Evolutionary conservation across 2,113 vertebrate genomes (phyloP).

Genomic region (Urocitellus parryii): DNA sequence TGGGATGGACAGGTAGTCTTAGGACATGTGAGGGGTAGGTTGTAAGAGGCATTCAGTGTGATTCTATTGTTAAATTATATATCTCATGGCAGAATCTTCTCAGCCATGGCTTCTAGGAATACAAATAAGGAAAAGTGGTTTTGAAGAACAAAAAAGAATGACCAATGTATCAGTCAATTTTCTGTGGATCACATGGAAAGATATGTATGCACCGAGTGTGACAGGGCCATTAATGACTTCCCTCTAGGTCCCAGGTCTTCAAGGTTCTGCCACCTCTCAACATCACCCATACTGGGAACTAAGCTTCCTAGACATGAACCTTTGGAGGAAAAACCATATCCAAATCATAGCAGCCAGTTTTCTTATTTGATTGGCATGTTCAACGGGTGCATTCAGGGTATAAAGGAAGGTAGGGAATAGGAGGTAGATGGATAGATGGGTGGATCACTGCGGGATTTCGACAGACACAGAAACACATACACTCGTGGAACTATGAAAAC

Average conservation of each 20-base stretch:
- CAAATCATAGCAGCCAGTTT: background rate
- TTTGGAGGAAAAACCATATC: background rate
- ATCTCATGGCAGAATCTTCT: background rate
- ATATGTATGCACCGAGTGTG: background rate
- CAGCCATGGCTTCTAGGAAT: background rate
- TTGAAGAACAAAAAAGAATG: background rate
- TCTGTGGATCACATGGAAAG: background rate
- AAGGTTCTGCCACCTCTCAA: background rate
- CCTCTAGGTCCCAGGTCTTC: background rate
- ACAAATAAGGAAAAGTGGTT: background rate
- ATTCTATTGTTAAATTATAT: background rate
- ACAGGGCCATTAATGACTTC: background rate
- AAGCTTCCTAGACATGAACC: background rate
- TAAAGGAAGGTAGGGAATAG: background rate
- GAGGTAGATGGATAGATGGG: background rate
- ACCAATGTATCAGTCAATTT: background rate
- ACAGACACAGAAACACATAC: background rate
- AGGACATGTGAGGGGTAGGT: accelerated
- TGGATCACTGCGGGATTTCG: background rate
- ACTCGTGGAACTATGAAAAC: background rate
- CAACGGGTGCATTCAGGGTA: background rate
- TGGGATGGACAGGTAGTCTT: background rate
- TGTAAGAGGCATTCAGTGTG: background rate
- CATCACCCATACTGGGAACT: background rate
- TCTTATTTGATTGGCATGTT: background rate